These are phyloP conservation scores for Melanostigma gelatinosum DNA, from an alignment of 2,113 vertebrate species.

Conservation along the genomic window DNA sequence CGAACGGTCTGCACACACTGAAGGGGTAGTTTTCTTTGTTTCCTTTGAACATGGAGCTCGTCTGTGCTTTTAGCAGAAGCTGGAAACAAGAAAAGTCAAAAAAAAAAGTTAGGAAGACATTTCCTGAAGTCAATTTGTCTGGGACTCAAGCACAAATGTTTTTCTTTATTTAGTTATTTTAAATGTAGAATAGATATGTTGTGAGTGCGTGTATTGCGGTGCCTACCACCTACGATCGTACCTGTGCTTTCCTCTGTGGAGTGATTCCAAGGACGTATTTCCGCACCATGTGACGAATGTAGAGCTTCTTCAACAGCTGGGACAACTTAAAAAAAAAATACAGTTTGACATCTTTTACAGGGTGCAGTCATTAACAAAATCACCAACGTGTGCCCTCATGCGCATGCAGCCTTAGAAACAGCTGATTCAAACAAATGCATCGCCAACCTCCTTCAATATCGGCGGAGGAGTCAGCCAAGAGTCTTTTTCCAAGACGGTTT, in stretches of 20 bases:
- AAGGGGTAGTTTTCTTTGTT: conserved; percentile 91
- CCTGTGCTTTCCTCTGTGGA: conserved; percentile 87
- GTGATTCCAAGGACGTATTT: conserved; percentile 87
- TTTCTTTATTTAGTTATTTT: background rate
- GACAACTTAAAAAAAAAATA: conserved; percentile 82
- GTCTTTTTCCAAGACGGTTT: conserved; percentile 86
- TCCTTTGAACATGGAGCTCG: conserved; percentile 89
- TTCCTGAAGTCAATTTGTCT: background rate
- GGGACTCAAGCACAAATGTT: background rate
- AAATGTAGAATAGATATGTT: background rate
- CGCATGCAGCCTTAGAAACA: background rate
- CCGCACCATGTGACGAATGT: conserved; percentile 86
- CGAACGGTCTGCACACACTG: conserved; percentile 86
- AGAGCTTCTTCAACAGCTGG: conserved; percentile 84
- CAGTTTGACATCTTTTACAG: background rate
- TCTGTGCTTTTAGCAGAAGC: conserved; percentile 88
- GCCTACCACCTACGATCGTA: conserved; percentile 57
- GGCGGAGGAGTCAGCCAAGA: conserved; percentile 91
- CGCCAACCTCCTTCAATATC: conserved; percentile 86
- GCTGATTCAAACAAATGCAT: background rate
- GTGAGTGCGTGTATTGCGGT: too few species aligned
- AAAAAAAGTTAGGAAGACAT: background rate
- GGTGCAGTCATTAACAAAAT: background rate
- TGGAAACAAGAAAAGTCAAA: conserved; percentile 52
- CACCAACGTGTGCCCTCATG: too few species aligned